A percentile compares a stretch with the other conserved stretches of the same genome.
Evolutionary conservation across 2,888 invertebrate genomes (phyloP).

Genomic region (Mythimna loreyi): DNA sequence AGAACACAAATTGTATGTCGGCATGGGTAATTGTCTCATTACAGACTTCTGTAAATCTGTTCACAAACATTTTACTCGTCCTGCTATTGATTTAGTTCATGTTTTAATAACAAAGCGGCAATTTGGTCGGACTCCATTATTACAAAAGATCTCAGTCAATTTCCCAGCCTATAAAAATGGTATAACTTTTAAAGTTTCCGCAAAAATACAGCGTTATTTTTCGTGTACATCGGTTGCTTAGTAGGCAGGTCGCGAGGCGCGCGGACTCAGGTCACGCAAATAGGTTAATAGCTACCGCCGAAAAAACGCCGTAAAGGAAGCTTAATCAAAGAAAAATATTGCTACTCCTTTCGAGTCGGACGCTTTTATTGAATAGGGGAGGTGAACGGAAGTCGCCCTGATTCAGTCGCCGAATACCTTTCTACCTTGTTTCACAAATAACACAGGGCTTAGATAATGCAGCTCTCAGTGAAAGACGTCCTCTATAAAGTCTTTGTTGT

Average conservation of each 20-base stretch:
- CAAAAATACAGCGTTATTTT: slow-evolving; percentile 58
- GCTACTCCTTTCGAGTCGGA: slow-evolving; percentile 72
- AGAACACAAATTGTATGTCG: slow-evolving; percentile 43
- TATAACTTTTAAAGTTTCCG: slow-evolving; percentile 55
- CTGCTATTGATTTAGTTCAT: slow-evolving; percentile 39
- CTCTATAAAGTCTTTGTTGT: slow-evolving; percentile 16
- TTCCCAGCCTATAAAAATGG: slow-evolving; percentile 36
- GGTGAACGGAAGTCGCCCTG: slow-evolving; percentile 57
- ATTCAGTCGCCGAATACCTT: slow-evolving; percentile 40
- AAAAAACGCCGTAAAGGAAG: slow-evolving; percentile 78
- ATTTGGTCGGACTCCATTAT: slow-evolving; percentile 30
- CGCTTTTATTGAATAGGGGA: slow-evolving; percentile 68
- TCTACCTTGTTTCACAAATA: slow-evolving; percentile 49
- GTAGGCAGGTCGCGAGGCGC: slow-evolving; percentile 62
- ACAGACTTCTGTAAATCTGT: slow-evolving; percentile 17
- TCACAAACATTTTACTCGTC: slow-evolving; percentile 9
- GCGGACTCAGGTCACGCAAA: slow-evolving; percentile 80
- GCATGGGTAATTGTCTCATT: slow-evolving; percentile 42
- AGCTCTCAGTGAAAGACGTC: slow-evolving; percentile 20
- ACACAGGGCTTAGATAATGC: slow-evolving; percentile 48
- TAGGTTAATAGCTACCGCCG: slow-evolving; percentile 81
- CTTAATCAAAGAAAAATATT: slow-evolving; percentile 81
- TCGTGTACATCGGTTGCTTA: slow-evolving; percentile 55
- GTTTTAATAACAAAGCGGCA: slow-evolving; percentile 17
- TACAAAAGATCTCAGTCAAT: slow-evolving; percentile 34